phyloP scores from a whole-genome alignment of 2,888 invertebrate genomes.

The Drosophila sordidapex region DNA sequence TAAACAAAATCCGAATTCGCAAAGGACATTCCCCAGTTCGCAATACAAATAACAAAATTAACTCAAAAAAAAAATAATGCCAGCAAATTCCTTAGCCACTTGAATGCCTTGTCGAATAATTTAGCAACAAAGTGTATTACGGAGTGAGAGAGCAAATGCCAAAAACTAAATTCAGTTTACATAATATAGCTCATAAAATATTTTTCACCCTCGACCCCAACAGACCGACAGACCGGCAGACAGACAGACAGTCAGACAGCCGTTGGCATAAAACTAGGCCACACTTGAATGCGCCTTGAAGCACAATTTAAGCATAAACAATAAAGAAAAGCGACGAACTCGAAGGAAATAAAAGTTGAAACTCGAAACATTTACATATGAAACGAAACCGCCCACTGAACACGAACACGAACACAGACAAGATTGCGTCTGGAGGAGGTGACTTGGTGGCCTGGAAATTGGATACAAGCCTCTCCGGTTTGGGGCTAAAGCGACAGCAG shows the following conservation, averaged over 20 bases:
- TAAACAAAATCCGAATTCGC: neutral
- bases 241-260: neutral
- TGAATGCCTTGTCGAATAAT: slow-evolving; percentile 55
- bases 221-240: neutral
- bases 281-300: slow-evolving; percentile 69
- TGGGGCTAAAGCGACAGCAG: slow-evolving; percentile 45
- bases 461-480: neutral
- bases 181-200: slow-evolving; percentile 79
- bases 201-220: slow-evolving; percentile 56
- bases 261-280: slow-evolving; percentile 62
- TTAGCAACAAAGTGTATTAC: slow-evolving; percentile 50
- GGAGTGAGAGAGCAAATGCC: slow-evolving; percentile 45
- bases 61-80: slow-evolving; percentile 6
- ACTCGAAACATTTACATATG: slow-evolving; percentile 79
- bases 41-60: slow-evolving; percentile 9
- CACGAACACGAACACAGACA: slow-evolving; percentile 36
- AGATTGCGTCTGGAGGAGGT: slow-evolving; percentile 18
- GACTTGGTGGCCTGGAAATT: slow-evolving; percentile 5
- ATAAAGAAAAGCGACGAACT: slow-evolving; percentile 70
- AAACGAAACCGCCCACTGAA: slow-evolving; percentile 69
- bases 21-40: neutral
- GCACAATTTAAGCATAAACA: slow-evolving; percentile 74
- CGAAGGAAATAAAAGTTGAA: slow-evolving; percentile 75
- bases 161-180: slow-evolving; percentile 78
- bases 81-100: slow-evolving; percentile 46